Evolutionary conservation across 35 echinoderm and acorn worm species (phyloP), one percentile per base, ranked within the genome.

Genomic region (Heliocidaris tuberculata): DNA sequence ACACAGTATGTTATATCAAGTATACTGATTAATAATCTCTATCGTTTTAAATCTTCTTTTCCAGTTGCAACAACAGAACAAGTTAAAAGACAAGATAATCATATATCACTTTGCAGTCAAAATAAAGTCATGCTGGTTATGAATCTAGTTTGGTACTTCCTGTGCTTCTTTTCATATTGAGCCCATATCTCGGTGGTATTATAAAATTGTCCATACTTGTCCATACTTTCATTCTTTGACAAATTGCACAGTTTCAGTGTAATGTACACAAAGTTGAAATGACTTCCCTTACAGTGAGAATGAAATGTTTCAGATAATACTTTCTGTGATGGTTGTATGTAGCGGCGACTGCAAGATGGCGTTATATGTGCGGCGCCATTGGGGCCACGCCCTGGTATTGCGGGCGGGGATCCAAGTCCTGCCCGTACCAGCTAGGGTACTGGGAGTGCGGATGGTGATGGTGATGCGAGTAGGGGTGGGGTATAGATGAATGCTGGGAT

Each of bases 391-490:
- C 87, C 87, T 47, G 31, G 87, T 89, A 89, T 48, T 89, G 87
- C 87, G 87, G 2, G 16, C 87, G 31, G 21, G 87, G 47, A 89
- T 89, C 87, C 29, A 89, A 15, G 85, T 95, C 86, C 31, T 95
- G 94, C 7, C 94, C 94, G 49, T 87, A 95, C 94, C 94, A 95
- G 16, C 61, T 35, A 78, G 65, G 65, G 85, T 95, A 95, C 31
- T 56, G 93, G 47, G 85, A 48, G 86, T 95, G 94, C 0, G 85
- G 86, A 15, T 86, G 48, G 93, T 94, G 65, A 32, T 94, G 93
- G 32, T 94, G 85, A 42, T 94, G 86, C 31, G 85, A 54, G 59
- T 87, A 88, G 7, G 94, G 86, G 31, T 88, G 86, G n/a, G 48
- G 85, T 19, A 4, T 70, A 42, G 93, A 56, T 49, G 56, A 94